These are phyloP conservation scores for Amazona guildingii DNA, from an alignment of 2,113 vertebrate genomes.

Conservation along the genomic window DNA sequence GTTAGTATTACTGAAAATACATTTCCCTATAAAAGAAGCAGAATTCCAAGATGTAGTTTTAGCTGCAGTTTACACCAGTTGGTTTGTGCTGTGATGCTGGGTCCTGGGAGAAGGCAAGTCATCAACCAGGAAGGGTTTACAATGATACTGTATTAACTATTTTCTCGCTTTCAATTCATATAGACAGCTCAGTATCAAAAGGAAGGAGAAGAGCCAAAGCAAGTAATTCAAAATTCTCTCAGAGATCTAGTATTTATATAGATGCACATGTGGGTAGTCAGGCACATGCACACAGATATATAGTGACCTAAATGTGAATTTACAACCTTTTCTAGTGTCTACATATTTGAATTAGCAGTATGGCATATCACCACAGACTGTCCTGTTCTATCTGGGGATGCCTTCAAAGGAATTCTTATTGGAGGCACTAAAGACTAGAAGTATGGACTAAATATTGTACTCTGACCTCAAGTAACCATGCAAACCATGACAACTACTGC, in stretches of 20 bases:
- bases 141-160: background rate
- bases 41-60: background rate
- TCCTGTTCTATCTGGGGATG: background rate
- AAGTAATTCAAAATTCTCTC: background rate
- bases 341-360: background rate
- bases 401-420: background rate
- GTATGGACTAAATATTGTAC: background rate
- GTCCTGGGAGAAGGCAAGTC: background rate
- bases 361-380: background rate
- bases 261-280: background rate
- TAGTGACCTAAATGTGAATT: accelerated
- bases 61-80: background rate
- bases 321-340: background rate
- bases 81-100: background rate
- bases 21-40: background rate
- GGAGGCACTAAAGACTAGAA: background rate
- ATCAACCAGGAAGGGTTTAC: background rate
- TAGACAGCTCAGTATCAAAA: background rate
- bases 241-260: background rate
- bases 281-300: background rate
- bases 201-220: background rate
- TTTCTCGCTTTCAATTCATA: background rate
- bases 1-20: background rate
- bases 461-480: background rate
- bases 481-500: background rate